phyloP scores from a whole-genome alignment of 2,888 invertebrate species.

The Amphipoea oculea region DNA sequence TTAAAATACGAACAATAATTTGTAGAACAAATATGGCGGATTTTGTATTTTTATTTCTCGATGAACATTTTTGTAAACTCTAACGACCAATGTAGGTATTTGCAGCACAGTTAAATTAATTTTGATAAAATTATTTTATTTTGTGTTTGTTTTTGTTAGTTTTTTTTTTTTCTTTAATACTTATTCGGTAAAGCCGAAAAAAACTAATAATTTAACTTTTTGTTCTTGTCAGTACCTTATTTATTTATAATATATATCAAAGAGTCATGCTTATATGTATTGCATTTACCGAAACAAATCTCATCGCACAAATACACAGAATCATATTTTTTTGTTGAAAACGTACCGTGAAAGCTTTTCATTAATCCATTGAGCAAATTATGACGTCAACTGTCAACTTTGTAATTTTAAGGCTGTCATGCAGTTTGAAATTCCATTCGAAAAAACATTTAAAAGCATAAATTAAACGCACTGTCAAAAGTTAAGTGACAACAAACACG shows the following conservation, averaged over 20 bases:
- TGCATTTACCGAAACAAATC: neutral
- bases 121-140: neutral
- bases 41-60: neutral
- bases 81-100: neutral
- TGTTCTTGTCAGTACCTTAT: neutral
- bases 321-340: neutral
- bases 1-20: constrained; percentile 33
- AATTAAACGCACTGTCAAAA: constrained; percentile 28
- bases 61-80: neutral
- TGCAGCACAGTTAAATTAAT: neutral
- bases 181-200: neutral
- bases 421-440: neutral
- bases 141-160: neutral
- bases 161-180: neutral
- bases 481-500: constrained; percentile 37
- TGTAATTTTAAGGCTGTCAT: neutral
- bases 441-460: neutral
- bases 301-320: neutral
- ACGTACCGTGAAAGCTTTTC: neutral
- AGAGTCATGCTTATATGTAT: too few relatives aligned
- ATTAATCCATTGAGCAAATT: neutral
- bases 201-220: neutral
- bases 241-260: neutral
- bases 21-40: constrained; percentile 24
- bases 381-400: neutral